Evolutionary conservation across 2,797 vertebrate genomes (phyloP).

Genomic region (Kryptolebias ocellatus): DNA sequence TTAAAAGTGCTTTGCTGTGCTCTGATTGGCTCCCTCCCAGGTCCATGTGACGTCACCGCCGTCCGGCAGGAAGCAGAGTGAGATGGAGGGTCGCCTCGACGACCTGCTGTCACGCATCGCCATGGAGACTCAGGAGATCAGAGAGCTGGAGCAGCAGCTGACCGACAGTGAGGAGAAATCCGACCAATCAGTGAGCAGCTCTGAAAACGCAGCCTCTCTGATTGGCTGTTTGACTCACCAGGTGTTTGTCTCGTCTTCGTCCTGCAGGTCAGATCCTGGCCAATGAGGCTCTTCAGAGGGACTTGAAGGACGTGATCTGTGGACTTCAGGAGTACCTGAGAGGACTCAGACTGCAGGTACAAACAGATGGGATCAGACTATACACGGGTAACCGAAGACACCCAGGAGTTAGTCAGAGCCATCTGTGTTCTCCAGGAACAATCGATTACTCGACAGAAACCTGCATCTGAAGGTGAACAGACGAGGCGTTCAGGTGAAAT

Average conservation of each 20-base stretch:
- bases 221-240: constrained; percentile 1
- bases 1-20: too few species aligned
- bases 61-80: constrained; percentile 79
- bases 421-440: not conserved
- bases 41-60: constrained; percentile 81
- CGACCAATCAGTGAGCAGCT: constrained; percentile 12
- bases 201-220: not conserved
- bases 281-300: constrained; percentile 89
- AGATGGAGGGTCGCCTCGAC: constrained; percentile 87
- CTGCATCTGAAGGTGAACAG: not conserved
- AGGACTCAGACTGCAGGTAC: constrained; percentile 79
- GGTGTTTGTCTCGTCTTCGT: not conserved
- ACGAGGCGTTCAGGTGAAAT: too few species aligned
- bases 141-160: constrained; percentile 92
- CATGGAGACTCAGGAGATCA: constrained; percentile 92
- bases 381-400: not conserved
- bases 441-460: too few species aligned
- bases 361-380: too few species aligned
- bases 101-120: constrained; percentile 89
- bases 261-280: constrained; percentile 89
- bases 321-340: constrained; percentile 91
- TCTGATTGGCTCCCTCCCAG: constrained; percentile 63
- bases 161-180: constrained; percentile 84
- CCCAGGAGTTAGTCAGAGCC: not conserved
- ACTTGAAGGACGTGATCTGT: constrained; percentile 87